Base-by-base conservation (phyloP, 2,888 invertebrate genomes). In the Lamellibrachia columna region DNA sequence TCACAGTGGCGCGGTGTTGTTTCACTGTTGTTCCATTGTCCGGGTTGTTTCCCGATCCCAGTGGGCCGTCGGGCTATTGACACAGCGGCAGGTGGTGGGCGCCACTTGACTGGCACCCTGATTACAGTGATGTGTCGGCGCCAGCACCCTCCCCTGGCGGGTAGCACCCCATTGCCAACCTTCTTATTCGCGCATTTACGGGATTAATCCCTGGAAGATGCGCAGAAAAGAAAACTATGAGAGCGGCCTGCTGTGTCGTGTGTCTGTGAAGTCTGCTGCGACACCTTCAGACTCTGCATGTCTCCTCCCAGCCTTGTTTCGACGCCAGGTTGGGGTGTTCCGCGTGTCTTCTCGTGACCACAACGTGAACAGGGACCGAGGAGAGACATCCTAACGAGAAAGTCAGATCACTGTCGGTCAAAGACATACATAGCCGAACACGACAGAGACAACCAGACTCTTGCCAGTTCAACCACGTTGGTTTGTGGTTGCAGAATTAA, bases 141-240 rank as follows among this genome's bases (percentile, higher is more conserved):
- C 22, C 75, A 75, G 22, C 75, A 15, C 75, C 75, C 75, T 75
- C 75, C 75, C 75, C 22, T n/a, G 75, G 15, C 75, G 75, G 75
- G 75, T 75, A 22, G 75, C 75, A 22, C 75, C 75, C 75, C 75
- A 75, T n/a, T 75, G n/a, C 75, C 75, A 75, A 75, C 75, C 75
- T 75, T 75, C 75, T 75, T 75, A 75, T 75, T 75, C 75, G 22
- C 75, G 75, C 75, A 75, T 75, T 75, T 75, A 75, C 75, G 75
- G 75, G 75, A 75, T 75, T 75, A 75, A 75, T 22, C 75, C 75
- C 75, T 2, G 75, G 22, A 75, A 75, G 75, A 75, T 75, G 75
- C 75, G 22, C 75, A n/a, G 75, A 75, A 75, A 75, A 22, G 75
- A 75, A 75, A 75, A 75, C 75, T 75, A 22, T n/a, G 75, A 75